These are phyloP conservation scores for Phrynocephalus forsythii DNA, from an alignment of 2,797 vertebrate genomes.

Conservation along the genomic window DNA sequence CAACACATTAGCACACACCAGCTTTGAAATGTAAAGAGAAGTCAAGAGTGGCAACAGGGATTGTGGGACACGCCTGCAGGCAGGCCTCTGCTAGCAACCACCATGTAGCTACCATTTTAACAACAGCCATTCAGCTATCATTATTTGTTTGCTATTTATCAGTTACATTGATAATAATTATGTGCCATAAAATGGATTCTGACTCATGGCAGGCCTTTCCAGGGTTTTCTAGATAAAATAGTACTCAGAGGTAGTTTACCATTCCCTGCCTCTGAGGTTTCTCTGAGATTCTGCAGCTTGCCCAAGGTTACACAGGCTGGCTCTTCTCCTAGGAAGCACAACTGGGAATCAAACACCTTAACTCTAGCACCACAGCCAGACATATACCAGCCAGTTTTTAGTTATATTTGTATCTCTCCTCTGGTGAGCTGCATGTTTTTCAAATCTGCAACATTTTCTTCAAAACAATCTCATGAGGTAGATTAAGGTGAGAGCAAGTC, in stretches of 20 bases:
- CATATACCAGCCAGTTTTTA: too few species aligned
- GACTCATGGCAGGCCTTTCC: too few species aligned
- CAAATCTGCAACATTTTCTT: neutral
- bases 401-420: too few species aligned
- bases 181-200: too few species aligned
- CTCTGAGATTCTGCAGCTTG: too few species aligned
- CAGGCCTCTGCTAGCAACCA: neutral
- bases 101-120: neutral
- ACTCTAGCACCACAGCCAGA: too few species aligned
- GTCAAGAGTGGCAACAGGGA: neutral
- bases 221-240: too few species aligned
- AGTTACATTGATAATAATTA: neutral
- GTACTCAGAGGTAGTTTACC: too few species aligned
- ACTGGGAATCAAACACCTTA: too few species aligned
- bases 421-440: neutral
- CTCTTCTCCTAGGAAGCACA: too few species aligned
- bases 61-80: conserved; percentile 33
- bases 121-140: neutral
- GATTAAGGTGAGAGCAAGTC: neutral
- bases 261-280: too few species aligned
- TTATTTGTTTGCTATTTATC: neutral
- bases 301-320: too few species aligned
- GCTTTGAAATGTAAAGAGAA: conserved; percentile 23
- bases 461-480: neutral
- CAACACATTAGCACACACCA: neutral